A percentile compares a stretch with the other conserved stretches of the same genome.
These are phyloP conservation scores for Heterodera carotae DNA, from an alignment of 1,140 invertebrate species.

Conservation along the genomic window DNA sequence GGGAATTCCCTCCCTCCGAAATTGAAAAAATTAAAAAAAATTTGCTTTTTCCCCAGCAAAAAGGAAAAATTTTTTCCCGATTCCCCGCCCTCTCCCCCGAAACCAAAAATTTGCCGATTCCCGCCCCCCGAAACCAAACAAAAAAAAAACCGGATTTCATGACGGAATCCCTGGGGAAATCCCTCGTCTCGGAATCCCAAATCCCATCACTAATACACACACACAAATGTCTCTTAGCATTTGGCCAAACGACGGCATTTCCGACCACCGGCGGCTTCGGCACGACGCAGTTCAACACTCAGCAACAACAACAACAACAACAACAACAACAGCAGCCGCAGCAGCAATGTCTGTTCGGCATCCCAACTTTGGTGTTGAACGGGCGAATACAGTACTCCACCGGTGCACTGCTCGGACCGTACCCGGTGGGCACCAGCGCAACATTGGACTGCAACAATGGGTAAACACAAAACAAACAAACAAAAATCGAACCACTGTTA, in stretches of 20 bases:
- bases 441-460: constrained; percentile 28
- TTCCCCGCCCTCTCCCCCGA: too few species aligned
- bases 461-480: background rate
- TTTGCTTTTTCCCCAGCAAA: too few species aligned
- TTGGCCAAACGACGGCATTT: background rate
- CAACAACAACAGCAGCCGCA: background rate
- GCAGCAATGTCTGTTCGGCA: constrained; percentile 27
- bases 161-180: too few species aligned
- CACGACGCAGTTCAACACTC: background rate
- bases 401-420: constrained; percentile 28
- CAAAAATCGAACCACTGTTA: background rate
- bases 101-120: too few species aligned
- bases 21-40: too few species aligned
- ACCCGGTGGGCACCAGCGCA: constrained; percentile 25
- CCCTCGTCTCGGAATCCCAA: too few species aligned
- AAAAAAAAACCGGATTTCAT: too few species aligned
- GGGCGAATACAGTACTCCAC: constrained; percentile 23
- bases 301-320: too few species aligned
- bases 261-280: background rate
- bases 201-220: too few species aligned
- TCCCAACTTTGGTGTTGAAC: constrained; percentile 3
- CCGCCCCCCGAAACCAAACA: too few species aligned
- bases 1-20: too few species aligned
- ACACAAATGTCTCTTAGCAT: background rate
- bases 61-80: too few species aligned